Percentiles rank a stretch among this genome's conserved stretches.
These are phyloP conservation scores for Baryphthengus martii DNA, from an alignment of 2,113 vertebrate species.

Conservation along the genomic window DNA sequence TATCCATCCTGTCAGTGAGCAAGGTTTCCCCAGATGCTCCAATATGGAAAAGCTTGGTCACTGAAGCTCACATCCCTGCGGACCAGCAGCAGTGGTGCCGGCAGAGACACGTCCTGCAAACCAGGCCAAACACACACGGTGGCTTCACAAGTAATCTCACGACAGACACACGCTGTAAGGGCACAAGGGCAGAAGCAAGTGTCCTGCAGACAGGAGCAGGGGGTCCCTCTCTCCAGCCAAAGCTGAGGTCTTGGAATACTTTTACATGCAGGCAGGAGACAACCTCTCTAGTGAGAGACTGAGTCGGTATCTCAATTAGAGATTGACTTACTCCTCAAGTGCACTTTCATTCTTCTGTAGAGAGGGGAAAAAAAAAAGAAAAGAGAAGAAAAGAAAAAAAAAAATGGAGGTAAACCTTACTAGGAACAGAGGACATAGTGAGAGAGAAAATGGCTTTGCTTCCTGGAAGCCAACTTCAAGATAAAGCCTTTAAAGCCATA, in stretches of 20 bases:
- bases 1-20: not conserved
- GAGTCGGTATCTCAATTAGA: not conserved
- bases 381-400: no score
- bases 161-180: rapidly evolving
- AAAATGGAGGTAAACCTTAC: not conserved
- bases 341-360: not conserved
- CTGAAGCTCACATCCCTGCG: not conserved
- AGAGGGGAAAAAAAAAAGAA: rapidly evolving
- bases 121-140: rapidly evolving
- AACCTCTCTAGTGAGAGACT: not conserved
- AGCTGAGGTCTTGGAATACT: not conserved
- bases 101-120: not conserved
- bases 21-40: rapidly evolving
- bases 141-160: rapidly evolving
- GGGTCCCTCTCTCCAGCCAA: not conserved
- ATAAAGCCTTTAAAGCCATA: not conserved
- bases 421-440: not conserved
- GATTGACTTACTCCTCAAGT: not conserved
- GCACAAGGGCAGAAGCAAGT: not conserved
- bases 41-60: rapidly evolving
- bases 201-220: not conserved
- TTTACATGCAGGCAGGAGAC: not conserved
- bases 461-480: not conserved
- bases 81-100: rapidly evolving
- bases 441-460: not conserved